Conservation (phyloP, 1,140 invertebrate species). For the Ephestia elutella region DNA sequence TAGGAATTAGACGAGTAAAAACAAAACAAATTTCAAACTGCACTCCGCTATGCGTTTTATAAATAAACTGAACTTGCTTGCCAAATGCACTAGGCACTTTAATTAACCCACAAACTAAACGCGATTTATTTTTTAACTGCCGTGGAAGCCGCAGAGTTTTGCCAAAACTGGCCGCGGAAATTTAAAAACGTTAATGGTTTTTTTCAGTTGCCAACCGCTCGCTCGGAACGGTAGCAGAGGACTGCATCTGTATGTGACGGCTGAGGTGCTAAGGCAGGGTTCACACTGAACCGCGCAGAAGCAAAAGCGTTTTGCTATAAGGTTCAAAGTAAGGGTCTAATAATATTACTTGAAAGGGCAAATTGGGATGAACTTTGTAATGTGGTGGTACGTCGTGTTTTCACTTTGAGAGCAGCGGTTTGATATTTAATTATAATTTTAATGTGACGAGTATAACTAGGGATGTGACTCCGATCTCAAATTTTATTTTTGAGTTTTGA, state of each 20-base stretch:
- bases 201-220: background rate
- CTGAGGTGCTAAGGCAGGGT: background rate
- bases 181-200: background rate
- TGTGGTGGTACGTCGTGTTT: too few species aligned
- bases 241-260: background rate
- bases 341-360: background rate
- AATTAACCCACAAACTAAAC: background rate
- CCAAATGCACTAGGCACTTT: background rate
- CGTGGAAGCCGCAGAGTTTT: background rate
- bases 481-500: too few species aligned
- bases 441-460: too few species aligned
- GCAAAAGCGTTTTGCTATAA: background rate
- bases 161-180: background rate
- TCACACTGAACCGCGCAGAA: background rate
- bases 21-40: background rate
- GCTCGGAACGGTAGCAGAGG: background rate
- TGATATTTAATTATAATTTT: too few species aligned
- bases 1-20: background rate
- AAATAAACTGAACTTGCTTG: background rate
- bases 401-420: too few species aligned
- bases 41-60: background rate
- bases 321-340: background rate
- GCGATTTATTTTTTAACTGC: background rate
- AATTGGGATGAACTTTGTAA: background rate
- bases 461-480: too few species aligned